Base-by-base conservation (phyloP, 2,888 invertebrate genomes). In the Chrysodeixis includens region DNA sequence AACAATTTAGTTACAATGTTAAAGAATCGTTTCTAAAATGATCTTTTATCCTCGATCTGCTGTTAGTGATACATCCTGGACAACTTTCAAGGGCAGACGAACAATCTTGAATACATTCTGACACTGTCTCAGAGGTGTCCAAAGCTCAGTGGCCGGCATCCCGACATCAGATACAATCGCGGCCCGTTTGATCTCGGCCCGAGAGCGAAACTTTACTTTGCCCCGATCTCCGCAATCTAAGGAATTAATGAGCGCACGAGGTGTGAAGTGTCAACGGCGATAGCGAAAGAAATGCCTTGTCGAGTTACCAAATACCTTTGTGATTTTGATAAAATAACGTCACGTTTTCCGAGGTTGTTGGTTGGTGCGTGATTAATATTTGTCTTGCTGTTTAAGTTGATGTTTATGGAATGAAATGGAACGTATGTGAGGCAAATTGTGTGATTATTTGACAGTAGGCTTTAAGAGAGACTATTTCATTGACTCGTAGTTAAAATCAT, bases 181-280 rank as follows among this genome's bases (percentile, higher is more conserved):
- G 84, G 84, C 62, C 4, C 60, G 70, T 88, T 85, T 86, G 85
- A 87, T 78, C 69, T 62, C 74, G 66, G 64, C 68, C 62, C 76
- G 80, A 70, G 72, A 65, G 82, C 81, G 69, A 78, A 85, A 78
- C 82, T 66, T 76, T 79, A 83, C 82, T 84, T 85, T 86, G 82
- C 76, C 75, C 76, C 82, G 83, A 88, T 88, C 87, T 78, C 73
- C 52, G 49, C 76, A 79, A 89, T 88, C 88, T 84, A 63, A 66
- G 63, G 79, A 85, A 85, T 86, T 88, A 86, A 87, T 87, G 83
- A 85, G 82, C 68, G 2, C 9, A 40, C 65, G 71, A 83, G 75
- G 86, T 86, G 85, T 83, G 79, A 87, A 83, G 71, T 76, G 80
- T 82, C 78, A 55, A 54, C 67, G n/a, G n/a, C n/a, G 63, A 66